Evolutionary conservation across 2,888 invertebrate genomes (phyloP).

Genomic region (Lamellibrachia columna): DNA sequence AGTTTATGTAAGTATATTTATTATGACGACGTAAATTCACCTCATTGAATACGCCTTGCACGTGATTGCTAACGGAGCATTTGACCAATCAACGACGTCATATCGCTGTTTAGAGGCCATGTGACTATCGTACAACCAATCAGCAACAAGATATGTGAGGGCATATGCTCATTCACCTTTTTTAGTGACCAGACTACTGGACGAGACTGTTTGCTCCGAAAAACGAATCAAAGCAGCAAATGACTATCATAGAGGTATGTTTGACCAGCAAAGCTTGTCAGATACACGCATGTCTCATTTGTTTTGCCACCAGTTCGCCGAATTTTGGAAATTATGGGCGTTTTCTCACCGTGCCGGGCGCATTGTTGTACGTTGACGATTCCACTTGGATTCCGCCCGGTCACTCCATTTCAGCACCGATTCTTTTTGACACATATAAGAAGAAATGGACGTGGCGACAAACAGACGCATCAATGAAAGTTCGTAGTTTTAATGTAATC

Average conservation of each 20-base stretch:
- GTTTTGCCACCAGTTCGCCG: neutral
- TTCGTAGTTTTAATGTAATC: neutral
- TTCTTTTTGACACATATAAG: neutral
- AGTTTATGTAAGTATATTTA: constrained; percentile 16
- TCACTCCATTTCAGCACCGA: constrained; percentile 3
- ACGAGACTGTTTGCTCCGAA: neutral
- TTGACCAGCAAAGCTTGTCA: neutral
- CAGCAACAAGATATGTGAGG: constrained; percentile 28
- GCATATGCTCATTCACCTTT: constrained; percentile 62
- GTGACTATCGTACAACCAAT: constrained; percentile 42
- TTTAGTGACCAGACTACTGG: constrained; percentile 44
- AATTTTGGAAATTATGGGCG: neutral
- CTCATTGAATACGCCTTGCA: constrained; percentile 18
- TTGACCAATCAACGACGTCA: constrained; percentile 38
- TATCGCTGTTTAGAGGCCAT: constrained; percentile 37
- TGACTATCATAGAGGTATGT: neutral
- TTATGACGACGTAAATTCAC: constrained; percentile 18
- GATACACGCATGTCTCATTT: neutral
- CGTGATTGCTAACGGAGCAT: neutral
- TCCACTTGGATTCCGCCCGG: constrained; percentile 2
- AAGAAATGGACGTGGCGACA: constrained; percentile 12
- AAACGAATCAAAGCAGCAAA: constrained; percentile 13
- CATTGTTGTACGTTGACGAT: constrained; percentile 3
- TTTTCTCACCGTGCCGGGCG: neutral
- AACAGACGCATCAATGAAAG: constrained; percentile 3